phyloP scores from a whole-genome alignment of 2,113 vertebrate genomes.

The Pterocles orientalis region DNA sequence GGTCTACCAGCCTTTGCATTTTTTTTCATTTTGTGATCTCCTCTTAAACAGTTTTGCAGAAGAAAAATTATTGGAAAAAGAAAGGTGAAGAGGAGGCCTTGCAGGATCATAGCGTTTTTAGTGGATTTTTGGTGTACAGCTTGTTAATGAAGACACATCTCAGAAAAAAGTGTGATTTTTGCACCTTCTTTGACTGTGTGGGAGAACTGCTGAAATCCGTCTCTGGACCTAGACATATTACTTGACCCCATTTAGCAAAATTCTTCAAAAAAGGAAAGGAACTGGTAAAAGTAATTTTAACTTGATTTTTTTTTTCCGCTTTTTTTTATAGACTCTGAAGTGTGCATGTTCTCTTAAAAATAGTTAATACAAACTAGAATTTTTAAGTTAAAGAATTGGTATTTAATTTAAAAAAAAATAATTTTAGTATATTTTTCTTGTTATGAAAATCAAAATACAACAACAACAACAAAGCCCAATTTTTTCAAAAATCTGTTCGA shows the following conservation, averaged over 20 bases:
- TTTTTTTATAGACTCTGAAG: background rate
- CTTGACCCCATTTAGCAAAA: background rate
- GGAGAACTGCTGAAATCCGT: background rate
- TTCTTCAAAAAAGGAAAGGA: background rate
- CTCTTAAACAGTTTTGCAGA: background rate
- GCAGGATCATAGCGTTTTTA: background rate
- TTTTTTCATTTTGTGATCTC: background rate
- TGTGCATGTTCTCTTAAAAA: background rate
- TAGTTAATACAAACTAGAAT: background rate
- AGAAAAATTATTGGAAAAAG: background rate
- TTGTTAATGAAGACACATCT: background rate
- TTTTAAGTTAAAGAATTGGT: background rate
- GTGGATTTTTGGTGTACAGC: background rate
- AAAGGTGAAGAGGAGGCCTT: background rate
- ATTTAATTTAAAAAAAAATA: background rate
- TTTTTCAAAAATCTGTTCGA: background rate
- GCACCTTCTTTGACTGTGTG: background rate
- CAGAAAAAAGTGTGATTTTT: background rate
- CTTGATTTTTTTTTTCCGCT: background rate
- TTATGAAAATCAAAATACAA: background rate
- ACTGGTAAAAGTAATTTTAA: background rate
- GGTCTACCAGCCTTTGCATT: fast-evolving
- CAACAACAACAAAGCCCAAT: fast-evolving
- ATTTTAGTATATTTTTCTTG: background rate
- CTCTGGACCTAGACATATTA: background rate